Conservation (phyloP, 2,888 invertebrate species). For the Chymomyza fuscimana region DNA sequence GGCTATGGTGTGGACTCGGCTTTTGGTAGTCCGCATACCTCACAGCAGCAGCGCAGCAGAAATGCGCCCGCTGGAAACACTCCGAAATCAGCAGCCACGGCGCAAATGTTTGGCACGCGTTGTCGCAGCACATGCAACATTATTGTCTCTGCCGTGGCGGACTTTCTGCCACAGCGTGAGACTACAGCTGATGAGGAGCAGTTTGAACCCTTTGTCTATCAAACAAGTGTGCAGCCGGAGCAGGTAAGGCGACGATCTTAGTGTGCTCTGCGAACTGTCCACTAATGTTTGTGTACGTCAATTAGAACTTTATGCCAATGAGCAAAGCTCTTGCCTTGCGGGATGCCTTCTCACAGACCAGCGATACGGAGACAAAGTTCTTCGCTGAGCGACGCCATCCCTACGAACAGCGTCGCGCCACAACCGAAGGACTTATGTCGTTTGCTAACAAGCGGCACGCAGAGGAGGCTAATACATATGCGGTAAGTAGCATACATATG, state of each 20-base stretch:
- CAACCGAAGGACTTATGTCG: slow-evolving; percentile 67
- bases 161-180: slow-evolving; percentile 53
- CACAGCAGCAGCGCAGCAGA: slow-evolving; percentile 54
- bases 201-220: slow-evolving; percentile 75
- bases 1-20: slow-evolving; percentile 74
- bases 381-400: slow-evolving; percentile 59
- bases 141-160: slow-evolving; percentile 81
- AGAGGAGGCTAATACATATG: slow-evolving; percentile 78
- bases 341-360: slow-evolving; percentile 79
- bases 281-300: slow-evolving; percentile 35
- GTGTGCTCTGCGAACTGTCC: background rate
- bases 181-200: slow-evolving; percentile 35
- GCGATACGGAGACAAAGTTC: slow-evolving; percentile 75
- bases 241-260: slow-evolving; percentile 51
- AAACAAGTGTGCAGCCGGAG: slow-evolving; percentile 76
- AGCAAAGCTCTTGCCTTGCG: slow-evolving; percentile 71
- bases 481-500: slow-evolving; percentile 59
- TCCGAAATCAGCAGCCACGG: slow-evolving; percentile 37
- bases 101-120: slow-evolving; percentile 74
- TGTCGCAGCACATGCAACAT: slow-evolving; percentile 87
- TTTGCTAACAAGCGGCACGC: slow-evolving; percentile 57
- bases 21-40: slow-evolving; percentile 80
- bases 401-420: slow-evolving; percentile 72
- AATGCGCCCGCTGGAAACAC: slow-evolving; percentile 14
- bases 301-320: slow-evolving; percentile 50